Percentiles rank a stretch among this genome's conserved stretches.
phyloP scores from a whole-genome alignment of 2,797 vertebrate species.

The Erethizon dorsatum region DNA sequence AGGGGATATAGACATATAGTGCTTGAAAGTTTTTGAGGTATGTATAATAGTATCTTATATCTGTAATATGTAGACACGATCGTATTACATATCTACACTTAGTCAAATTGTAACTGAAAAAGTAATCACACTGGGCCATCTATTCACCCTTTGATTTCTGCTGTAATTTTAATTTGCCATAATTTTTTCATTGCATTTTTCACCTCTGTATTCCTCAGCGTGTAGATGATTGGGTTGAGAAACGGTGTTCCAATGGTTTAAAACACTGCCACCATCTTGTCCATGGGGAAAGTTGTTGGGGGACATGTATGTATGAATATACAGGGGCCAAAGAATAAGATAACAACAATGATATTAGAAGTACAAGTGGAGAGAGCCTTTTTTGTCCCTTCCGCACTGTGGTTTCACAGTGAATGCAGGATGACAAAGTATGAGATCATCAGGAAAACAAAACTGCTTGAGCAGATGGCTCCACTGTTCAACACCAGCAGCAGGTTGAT shows the following conservation, averaged over 20 bases:
- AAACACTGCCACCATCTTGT: conserved; percentile 52
- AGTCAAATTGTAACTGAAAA: not conserved
- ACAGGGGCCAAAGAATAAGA: conserved; percentile 75
- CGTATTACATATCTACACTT: not conserved
- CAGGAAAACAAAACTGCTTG: conserved; percentile 45
- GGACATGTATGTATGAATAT: conserved; percentile 77
- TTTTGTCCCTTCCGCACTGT: conserved; percentile 68
- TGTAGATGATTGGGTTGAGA: no score
- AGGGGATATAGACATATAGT: no score
- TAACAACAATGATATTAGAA: conserved; percentile 75
- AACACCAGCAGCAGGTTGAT: conserved; percentile 48
- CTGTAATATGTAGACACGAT: not conserved
- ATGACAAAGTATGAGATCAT: conserved; percentile 54
- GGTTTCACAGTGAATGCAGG: conserved; percentile 63
- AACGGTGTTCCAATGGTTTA: no score
- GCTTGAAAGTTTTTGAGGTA: not conserved
- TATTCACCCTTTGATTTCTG: not conserved
- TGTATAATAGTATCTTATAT: no score
- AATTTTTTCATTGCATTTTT: no score
- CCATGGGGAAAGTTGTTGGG: conserved; percentile 58
- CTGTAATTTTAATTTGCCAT: not conserved
- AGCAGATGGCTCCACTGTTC: conserved; percentile 69
- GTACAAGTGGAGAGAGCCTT: conserved; percentile 79
- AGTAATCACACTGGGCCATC: not conserved
- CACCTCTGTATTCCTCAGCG: no score